Conservation (phyloP, 2,888 invertebrate species). For the Ctena decussata region DNA sequence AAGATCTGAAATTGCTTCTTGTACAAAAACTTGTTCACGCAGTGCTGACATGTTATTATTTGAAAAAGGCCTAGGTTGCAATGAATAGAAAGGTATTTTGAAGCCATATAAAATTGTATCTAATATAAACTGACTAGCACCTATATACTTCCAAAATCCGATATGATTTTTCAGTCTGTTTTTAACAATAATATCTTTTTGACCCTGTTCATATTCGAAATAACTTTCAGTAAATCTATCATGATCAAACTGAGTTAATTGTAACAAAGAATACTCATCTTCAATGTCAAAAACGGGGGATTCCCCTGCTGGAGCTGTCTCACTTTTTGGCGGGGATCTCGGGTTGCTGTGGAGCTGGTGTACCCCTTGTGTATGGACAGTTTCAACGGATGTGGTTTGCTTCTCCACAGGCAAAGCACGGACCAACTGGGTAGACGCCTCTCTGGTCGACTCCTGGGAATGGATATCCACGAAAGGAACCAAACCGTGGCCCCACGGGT, state of each 20-base stretch:
- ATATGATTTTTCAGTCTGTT: slow-evolving; percentile 21
- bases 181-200: slow-evolving; percentile 26
- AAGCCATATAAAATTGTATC: slow-evolving; percentile 41
- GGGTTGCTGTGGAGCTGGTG: no score
- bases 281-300: no score
- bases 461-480: no score
- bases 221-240: slow-evolving; percentile 17
- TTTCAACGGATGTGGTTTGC: background rate
- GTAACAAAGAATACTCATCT: slow-evolving; percentile 10
- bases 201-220: slow-evolving; percentile 41
- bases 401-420: slow-evolving; percentile 5
- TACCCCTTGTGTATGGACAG: background rate
- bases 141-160: slow-evolving; percentile 42
- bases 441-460: background rate
- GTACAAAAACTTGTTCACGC: slow-evolving; percentile 34
- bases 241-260: no score
- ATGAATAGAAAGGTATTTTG: slow-evolving; percentile 46
- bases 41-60: slow-evolving; percentile 45
- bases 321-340: no score
- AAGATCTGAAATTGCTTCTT: slow-evolving; percentile 43
- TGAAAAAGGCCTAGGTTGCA: background rate
- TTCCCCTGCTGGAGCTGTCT: no score
- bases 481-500: no score
- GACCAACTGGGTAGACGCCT: background rate
- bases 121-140: slow-evolving; percentile 26